Evolutionary conservation across 2,888 invertebrate species (phyloP).

Genomic region (Argyresthia goedartella): DNA sequence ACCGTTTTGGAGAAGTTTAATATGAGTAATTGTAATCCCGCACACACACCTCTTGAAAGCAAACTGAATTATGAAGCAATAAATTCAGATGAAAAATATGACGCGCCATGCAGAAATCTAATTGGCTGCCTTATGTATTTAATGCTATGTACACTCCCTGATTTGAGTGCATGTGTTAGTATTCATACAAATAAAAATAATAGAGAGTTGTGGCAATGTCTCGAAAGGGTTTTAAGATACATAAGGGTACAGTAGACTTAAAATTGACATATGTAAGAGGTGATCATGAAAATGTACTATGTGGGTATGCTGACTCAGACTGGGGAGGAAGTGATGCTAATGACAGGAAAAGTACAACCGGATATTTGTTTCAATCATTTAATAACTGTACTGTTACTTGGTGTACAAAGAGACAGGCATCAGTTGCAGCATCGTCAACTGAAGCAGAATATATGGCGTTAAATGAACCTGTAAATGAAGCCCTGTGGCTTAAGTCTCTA

Average conservation of each 20-base stretch:
- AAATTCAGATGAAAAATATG: background rate
- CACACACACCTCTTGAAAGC: conserved; percentile 9
- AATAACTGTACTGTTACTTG: conserved; percentile 15
- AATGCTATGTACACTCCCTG: conserved; percentile 11
- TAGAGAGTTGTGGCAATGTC: too few species aligned
- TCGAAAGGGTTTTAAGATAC: conserved; percentile 15
- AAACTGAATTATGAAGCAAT: conserved; percentile 11
- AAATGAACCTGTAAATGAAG: conserved; percentile 23
- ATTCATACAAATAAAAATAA: too few species aligned
- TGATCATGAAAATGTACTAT: too few species aligned
- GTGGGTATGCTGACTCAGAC: too few species aligned
- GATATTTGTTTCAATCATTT: conserved; percentile 15
- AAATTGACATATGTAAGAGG: conserved; percentile 16
- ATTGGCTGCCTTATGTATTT: conserved; percentile 11
- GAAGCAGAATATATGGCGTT: conserved; percentile 16
- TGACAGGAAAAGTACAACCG: conserved; percentile 14
- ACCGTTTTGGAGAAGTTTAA: conserved; percentile 14
- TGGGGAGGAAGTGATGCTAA: conserved; percentile 15
- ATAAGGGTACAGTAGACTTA: conserved; percentile 19
- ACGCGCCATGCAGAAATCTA: background rate
- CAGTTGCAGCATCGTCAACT: conserved; percentile 14
- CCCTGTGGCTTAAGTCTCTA: conserved; percentile 23
- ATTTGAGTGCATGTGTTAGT: conserved; percentile 18
- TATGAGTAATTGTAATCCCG: conserved; percentile 16
- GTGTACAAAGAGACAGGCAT: conserved; percentile 15